Base-by-base conservation (phyloP, 2,797 vertebrate genomes). In the Enteromius afrohamiltoni region DNA sequence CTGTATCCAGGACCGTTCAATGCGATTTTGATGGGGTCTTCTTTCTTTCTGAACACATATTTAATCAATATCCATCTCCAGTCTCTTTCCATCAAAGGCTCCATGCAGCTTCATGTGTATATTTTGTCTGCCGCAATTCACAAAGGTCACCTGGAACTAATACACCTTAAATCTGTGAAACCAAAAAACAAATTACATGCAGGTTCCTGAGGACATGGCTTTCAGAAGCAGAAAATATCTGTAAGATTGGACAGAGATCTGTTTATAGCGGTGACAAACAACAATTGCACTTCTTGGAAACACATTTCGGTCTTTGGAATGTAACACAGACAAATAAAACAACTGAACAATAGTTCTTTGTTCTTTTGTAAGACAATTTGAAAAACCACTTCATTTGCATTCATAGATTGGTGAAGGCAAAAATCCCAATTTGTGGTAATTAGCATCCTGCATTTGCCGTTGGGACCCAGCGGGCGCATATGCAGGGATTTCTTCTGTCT, bases 371-470 rank as follows among this genome's bases (percentile, higher is more conserved):
- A 29, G 65, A 40, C 26, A 64, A 64, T 85, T 23, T 58, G 34
- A 64, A 19, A 62, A 37, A 45, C 26, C 80, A 77, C 58, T 8
- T 55, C 42, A 86, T 83, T 85, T 79, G 65, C 65, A 82, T 77
- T 60, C 3, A 51, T 76, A 76, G 76, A 40, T 34, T 47, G 51
- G 55, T 40, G n/a, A 64, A 73, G 68, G 16, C 21, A 31, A 42
- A 65, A 81, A 84, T 13, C 5, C 14, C 78, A 84, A 80, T 77
- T 80, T 19, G 65, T 69, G 40, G 62, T 77, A 85, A 87, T 87
- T 80, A 84, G 51, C 84, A 82, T 70, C 47, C n/a, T 40, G 71
- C 37, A 75, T 69, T 83, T 65, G 55, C 45, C 75, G 68, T 83
- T 70, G 26, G 42, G 67, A 79, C 49, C 77, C 58, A 23, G 60